Percentiles rank a stretch among this genome's conserved stretches.
phyloP scores from a whole-genome alignment of 2,888 invertebrate genomes.

The Cyclophora punctaria region DNA sequence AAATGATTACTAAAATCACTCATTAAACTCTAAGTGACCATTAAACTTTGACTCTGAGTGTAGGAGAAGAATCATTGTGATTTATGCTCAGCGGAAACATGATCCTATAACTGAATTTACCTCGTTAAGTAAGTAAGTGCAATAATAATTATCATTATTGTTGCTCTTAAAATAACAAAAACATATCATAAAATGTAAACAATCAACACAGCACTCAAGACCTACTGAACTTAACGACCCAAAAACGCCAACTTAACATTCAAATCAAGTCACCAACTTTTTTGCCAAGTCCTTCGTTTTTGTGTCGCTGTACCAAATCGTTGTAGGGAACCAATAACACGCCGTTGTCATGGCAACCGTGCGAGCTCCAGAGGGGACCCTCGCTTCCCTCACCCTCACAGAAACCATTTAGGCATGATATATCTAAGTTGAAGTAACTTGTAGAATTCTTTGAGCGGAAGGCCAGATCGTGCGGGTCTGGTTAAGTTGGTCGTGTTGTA shows the following conservation, averaged over 20 bases:
- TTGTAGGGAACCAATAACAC: constrained; percentile 67
- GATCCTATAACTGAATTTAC: too few relatives aligned
- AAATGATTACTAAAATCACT: too few relatives aligned
- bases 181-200: too few relatives aligned
- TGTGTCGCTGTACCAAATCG: constrained; percentile 23
- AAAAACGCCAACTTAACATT: constrained; percentile 3
- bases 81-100: too few relatives aligned
- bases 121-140: too few relatives aligned
- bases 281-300: constrained; percentile 9
- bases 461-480: constrained; percentile 4
- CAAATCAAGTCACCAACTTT: constrained; percentile 2
- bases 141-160: too few relatives aligned
- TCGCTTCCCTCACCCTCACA: constrained; percentile 45
- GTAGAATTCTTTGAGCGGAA: constrained; percentile 11
- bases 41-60: too few relatives aligned
- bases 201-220: too few relatives aligned
- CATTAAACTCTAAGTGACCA: too few relatives aligned
- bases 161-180: too few relatives aligned
- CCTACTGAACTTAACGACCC: too few relatives aligned
- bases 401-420: constrained; percentile 54
- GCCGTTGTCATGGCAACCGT: constrained; percentile 59
- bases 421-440: constrained; percentile 30
- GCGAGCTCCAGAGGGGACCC: constrained; percentile 47
- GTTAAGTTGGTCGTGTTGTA: constrained; percentile 3
- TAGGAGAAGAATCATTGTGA: too few relatives aligned